These are phyloP conservation scores for Ennomos erosarius DNA, from an alignment of 2,888 invertebrate genomes.

Conservation along the genomic window DNA sequence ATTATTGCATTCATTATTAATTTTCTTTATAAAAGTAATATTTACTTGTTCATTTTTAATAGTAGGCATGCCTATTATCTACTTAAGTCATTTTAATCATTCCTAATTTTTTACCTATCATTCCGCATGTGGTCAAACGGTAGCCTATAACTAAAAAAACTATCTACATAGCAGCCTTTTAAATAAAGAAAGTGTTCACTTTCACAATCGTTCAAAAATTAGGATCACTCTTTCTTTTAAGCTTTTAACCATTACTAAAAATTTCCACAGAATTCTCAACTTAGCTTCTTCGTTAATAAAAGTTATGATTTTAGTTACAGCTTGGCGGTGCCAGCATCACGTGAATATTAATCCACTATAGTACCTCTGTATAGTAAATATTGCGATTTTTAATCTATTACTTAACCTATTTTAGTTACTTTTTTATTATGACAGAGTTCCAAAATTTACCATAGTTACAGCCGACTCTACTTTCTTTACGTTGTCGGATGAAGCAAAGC, in stretches of 20 bases:
- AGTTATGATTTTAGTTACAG: conserved; percentile 7
- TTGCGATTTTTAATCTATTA: background rate
- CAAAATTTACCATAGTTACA: conserved; percentile 11
- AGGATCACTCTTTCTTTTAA: conserved; percentile 43
- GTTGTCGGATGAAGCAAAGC: conserved; percentile 61
- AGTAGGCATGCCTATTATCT: too few relatives aligned
- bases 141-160: too few relatives aligned
- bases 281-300: conserved; percentile 42
- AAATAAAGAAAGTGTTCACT: conserved; percentile 62
- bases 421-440: conserved; percentile 15
- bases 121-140: too few relatives aligned
- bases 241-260: conserved; percentile 3
- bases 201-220: conserved; percentile 63
- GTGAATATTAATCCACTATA: conserved; percentile 4
- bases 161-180: background rate
- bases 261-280: conserved; percentile 34
- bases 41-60: too few relatives aligned
- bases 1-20: too few relatives aligned
- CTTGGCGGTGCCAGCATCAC: background rate
- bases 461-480: conserved; percentile 64
- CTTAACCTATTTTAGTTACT: background rate
- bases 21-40: too few relatives aligned
- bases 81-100: too few relatives aligned
- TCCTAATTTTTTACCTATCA: too few relatives aligned
- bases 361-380: conserved; percentile 4